Base-by-base conservation (phyloP, 2,113 vertebrate genomes). In the Clarias macrocephalus region DNA sequence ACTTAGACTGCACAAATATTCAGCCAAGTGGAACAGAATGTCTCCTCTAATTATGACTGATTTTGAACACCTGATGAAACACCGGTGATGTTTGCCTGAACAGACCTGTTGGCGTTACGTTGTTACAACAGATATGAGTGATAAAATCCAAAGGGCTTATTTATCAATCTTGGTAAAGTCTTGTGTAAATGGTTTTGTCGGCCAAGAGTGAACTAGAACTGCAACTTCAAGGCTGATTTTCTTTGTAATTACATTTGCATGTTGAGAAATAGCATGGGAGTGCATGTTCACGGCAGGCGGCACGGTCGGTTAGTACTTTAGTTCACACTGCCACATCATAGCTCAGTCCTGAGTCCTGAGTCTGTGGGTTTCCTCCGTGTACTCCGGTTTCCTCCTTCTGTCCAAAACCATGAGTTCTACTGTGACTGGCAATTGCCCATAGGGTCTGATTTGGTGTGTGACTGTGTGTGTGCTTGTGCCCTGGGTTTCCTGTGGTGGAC, bases 11-110 rank as follows among this genome's bases (percentile, higher is more conserved):
- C 19, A 59, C 37, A 59, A n/a, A 57, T 86, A 28, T 81, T 81
- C 70, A 52, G 48, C 65, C 62, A 25, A 28, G 54, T 28, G 63
- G 75, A 88, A 84, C 54, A 21, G 25, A 52, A 75, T 52, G 72
- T 79, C 73, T 80, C 84, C 60, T 85, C 73, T 79, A 79, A 85
- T 79, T 77, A 85, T 23, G 59, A 54, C 60, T 79, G 84, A 85
- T 66, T 52, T 52, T 75, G 42, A 85, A 16, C 81, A 83, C 62
- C 81, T 83, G 62, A 82, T 63, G 57, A 63, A 82, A 82, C 59
- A 42, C 33, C 5, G 59, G 7, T 16, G 75, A 60, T 37, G 79
- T 60, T 59, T 80, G 79, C 57, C 56, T 66, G 62, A 83, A 56
- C 82, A 83, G 82, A 83, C 82, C 62, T 83, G 82, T 65, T 54